Evolutionary conservation across 2,113 vertebrate species (phyloP).

Genomic region (Neolamprologus caudopunctatus): DNA sequence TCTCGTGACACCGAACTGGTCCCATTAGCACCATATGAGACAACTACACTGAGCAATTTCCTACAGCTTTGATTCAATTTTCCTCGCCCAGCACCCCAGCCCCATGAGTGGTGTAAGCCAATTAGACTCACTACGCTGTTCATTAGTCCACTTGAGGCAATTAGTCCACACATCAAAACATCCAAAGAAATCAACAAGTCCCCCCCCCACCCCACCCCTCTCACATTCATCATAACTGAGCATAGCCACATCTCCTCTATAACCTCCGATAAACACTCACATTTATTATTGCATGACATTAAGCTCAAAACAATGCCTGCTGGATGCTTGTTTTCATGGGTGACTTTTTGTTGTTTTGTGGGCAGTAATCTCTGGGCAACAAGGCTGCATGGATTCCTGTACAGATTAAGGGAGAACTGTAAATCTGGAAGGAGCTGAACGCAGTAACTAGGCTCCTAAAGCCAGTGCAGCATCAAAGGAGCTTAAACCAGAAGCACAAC

Average conservation of each 20-base stretch:
- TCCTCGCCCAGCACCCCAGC: constrained; percentile 36
- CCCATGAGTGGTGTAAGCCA: constrained; percentile 39
- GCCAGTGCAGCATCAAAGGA: constrained; percentile 25
- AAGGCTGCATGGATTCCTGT: constrained; percentile 40
- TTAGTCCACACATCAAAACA: constrained; percentile 19
- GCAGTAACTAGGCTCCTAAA: constrained; percentile 45
- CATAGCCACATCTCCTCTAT: background rate
- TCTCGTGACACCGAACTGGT: background rate
- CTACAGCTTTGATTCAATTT: constrained; percentile 66
- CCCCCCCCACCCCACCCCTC: background rate
- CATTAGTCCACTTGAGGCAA: constrained; percentile 46
- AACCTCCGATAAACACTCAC: background rate
- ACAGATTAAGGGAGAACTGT: constrained; percentile 52
- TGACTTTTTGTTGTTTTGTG: constrained; percentile 25
- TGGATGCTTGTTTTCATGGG: constrained; percentile 4
- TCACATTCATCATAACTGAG: background rate
- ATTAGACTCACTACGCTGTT: constrained; percentile 45
- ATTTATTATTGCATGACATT: background rate
- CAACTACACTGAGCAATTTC: constrained; percentile 15
- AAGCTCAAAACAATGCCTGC: background rate
- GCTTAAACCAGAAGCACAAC: constrained; percentile 42
- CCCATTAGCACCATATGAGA: constrained; percentile 25
- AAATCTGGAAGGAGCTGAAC: constrained; percentile 46
- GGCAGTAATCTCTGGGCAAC: constrained; percentile 46
- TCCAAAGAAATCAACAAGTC: background rate